These are phyloP conservation scores for Metacarcinus magister DNA, from an alignment of 2,888 invertebrate genomes.

Conservation along the genomic window DNA sequence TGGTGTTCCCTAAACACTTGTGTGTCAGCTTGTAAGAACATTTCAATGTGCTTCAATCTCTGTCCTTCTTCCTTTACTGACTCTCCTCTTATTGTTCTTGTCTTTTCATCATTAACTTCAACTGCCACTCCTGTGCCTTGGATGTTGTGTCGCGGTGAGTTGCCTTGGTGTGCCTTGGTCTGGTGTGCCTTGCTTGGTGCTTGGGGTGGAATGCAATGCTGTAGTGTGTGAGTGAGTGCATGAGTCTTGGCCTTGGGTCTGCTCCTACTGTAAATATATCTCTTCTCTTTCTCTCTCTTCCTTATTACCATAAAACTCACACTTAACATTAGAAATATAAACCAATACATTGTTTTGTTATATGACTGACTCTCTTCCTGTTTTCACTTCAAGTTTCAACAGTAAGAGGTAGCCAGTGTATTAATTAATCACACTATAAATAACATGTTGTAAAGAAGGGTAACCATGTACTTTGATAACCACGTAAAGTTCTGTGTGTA, in stretches of 20 bases:
- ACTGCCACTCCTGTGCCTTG: constrained; percentile 67
- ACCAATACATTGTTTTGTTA: neutral
- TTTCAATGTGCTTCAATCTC: constrained; percentile 2
- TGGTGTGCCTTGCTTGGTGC: neutral
- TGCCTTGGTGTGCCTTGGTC: constrained; percentile 40
- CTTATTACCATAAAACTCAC: neutral
- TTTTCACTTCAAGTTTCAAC: neutral
- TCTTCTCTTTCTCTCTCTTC: neutral
- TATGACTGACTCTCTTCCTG: neutral
- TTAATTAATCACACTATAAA: neutral
- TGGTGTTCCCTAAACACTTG: constrained; percentile 9
- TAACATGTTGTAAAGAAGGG: neutral
- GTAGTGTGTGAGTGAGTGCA: neutral
- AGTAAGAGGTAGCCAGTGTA: neutral
- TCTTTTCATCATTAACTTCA: constrained; percentile 62
- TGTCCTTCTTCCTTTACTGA: neutral
- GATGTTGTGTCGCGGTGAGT: constrained; percentile 74
- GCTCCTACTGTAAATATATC: neutral
- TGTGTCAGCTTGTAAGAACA: neutral
- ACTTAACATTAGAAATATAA: neutral
- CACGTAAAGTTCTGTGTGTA: neutral
- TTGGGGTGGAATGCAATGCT: neutral
- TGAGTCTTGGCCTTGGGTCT: neutral
- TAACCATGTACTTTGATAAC: neutral
- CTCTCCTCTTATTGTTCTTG: constrained; percentile 62